These are phyloP conservation scores for Xiphophorus maculatus DNA, from an alignment of 2,113 vertebrate species.

Conservation along the genomic window DNA sequence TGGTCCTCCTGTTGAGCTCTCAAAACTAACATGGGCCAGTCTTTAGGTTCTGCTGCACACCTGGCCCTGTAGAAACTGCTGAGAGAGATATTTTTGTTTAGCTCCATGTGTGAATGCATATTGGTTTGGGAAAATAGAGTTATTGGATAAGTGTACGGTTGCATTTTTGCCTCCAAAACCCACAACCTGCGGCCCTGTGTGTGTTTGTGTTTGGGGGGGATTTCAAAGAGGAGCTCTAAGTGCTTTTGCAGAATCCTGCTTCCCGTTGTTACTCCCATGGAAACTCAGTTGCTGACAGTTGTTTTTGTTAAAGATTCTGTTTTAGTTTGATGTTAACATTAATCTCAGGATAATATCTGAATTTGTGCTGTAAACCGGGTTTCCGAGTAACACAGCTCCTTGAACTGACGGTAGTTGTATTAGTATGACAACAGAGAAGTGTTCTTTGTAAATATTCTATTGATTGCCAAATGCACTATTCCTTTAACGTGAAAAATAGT, in stretches of 20 bases:
- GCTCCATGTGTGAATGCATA: neutral
- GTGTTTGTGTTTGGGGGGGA: constrained; percentile 16
- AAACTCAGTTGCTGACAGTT: constrained; percentile 13
- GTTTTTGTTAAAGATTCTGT: neutral
- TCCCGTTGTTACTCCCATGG: constrained; percentile 32
- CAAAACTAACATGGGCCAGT: constrained; percentile 47
- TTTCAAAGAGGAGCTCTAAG: constrained; percentile 19
- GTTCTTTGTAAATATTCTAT: neutral
- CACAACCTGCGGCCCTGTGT: constrained; percentile 30
- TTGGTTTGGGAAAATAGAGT: constrained; percentile 28
- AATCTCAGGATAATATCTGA: neutral
- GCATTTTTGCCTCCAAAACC: constrained; percentile 45
- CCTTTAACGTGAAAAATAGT: neutral
- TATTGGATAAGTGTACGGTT: constrained; percentile 45
- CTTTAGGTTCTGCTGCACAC: constrained; percentile 47
- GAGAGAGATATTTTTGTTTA: constrained; percentile 11
- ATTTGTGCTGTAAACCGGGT: neutral
- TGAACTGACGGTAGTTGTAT: neutral
- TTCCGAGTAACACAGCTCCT: neutral
- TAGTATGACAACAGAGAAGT: neutral
- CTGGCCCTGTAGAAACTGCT: constrained; percentile 44
- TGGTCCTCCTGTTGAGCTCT: constrained; percentile 47
- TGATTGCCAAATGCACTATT: neutral
- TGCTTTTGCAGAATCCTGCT: constrained; percentile 47
- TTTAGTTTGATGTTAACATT: neutral